These are phyloP conservation scores for Coremacera marginata DNA, from an alignment of 2,888 invertebrate species.

Conservation along the genomic window DNA sequence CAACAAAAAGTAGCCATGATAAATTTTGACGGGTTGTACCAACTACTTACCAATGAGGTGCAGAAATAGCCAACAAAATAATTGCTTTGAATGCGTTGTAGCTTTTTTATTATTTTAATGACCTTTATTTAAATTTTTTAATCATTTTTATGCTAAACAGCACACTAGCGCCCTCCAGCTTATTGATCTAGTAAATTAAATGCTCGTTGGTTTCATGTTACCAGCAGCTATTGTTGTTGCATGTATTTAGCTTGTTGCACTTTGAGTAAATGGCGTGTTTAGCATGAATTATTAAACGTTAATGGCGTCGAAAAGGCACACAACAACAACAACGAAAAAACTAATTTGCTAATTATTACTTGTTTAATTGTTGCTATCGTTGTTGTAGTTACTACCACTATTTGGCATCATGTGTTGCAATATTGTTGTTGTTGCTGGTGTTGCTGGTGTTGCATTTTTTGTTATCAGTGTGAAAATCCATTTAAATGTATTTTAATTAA, in stretches of 20 bases:
- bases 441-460: not conserved
- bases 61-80: not conserved
- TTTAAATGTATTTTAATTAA: conserved; percentile 15
- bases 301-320: conserved; percentile 56
- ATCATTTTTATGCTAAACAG: conserved; percentile 15
- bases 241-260: conserved; percentile 20
- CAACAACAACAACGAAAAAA: conserved; percentile 17
- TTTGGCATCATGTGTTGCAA: too few relatives aligned
- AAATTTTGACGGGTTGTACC: not conserved
- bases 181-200: not conserved
- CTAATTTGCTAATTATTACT: conserved; percentile 41
- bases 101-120: not conserved
- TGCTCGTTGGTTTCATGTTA: conserved; percentile 14
- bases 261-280: conserved; percentile 60
- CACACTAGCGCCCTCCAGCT: conserved; percentile 3
- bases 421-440: too few relatives aligned
- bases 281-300: conserved; percentile 64
- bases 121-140: conserved; percentile 4
- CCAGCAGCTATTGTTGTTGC: conserved; percentile 11
- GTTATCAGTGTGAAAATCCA: conserved; percentile 27
- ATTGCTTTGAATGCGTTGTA: conserved; percentile 6
- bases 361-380: conserved; percentile 28
- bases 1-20: too few relatives aligned
- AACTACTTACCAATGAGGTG: not conserved
- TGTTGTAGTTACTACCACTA: too few relatives aligned